A percentile compares a stretch with the other conserved stretches of the same genome.
Evolutionary conservation across 23 tunicate genomes (phyloP).

Genomic region (Trididemnum nubilum): DNA sequence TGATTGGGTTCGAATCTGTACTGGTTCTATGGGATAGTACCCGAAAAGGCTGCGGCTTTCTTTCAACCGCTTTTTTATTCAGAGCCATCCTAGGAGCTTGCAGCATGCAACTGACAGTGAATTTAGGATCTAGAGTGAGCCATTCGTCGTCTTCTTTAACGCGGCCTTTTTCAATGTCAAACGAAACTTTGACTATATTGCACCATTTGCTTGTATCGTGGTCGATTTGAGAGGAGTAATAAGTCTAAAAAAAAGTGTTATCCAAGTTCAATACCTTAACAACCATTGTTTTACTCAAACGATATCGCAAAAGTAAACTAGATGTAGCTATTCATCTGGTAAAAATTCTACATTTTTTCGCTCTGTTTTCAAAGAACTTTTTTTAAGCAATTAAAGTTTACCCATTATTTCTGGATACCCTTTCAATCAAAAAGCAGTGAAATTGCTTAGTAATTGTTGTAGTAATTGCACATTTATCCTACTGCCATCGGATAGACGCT

Average conservation of each 20-base stretch:
- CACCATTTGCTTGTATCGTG: not conserved
- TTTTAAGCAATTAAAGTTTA: too few relatives aligned
- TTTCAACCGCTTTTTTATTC: not conserved
- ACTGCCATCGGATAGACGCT: too few relatives aligned
- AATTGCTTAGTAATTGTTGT: too few relatives aligned
- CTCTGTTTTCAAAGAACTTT: too few relatives aligned
- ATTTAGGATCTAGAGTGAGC: not conserved
- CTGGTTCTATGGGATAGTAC: not conserved
- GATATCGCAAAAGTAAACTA: too few relatives aligned
- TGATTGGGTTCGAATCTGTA: not conserved
- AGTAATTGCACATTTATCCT: too few relatives aligned
- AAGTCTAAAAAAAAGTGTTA: not conserved
- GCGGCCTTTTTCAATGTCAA: conserved; percentile 20
- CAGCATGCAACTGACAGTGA: not conserved
- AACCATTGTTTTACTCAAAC: too few relatives aligned
- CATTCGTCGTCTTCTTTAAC: conserved; percentile 12
- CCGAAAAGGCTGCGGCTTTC: not conserved
- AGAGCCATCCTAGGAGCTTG: not conserved
- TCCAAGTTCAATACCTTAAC: not conserved
- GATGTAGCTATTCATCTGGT: too few relatives aligned
- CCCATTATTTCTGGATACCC: too few relatives aligned
- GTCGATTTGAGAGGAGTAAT: not conserved
- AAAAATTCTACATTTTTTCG: too few relatives aligned
- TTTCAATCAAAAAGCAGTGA: too few relatives aligned
- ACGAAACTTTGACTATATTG: not conserved